Evolutionary conservation across 1,140 invertebrate genomes (phyloP).

Genomic region (Berghia stephanieae): DNA sequence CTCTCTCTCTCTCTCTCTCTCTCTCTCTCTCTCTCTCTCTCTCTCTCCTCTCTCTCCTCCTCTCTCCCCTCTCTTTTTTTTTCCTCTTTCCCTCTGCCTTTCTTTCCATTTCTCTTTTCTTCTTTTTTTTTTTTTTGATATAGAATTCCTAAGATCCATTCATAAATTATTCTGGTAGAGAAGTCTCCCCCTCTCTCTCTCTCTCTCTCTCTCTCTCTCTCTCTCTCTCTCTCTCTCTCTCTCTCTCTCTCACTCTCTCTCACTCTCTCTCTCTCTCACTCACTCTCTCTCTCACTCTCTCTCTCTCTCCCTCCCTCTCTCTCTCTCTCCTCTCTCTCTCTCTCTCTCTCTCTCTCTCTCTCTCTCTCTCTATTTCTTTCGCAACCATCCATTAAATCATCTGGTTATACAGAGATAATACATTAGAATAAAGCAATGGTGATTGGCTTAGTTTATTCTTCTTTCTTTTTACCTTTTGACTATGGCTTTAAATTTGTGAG

Average conservation of each 20-base stretch:
- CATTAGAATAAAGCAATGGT: background rate
- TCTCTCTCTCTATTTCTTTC: background rate
- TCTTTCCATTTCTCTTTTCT: too few species aligned
- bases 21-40: background rate
- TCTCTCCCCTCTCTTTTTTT: background rate
- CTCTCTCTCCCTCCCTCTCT: background rate
- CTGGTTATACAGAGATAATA: background rate
- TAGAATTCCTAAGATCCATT: too few species aligned
- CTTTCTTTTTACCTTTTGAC: background rate
- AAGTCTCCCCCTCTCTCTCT: too few species aligned
- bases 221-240: slow-evolving; percentile 10
- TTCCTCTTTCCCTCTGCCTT: background rate
- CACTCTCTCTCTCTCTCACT: slow-evolving; percentile 16
- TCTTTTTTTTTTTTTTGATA: too few species aligned
- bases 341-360: slow-evolving; percentile 14
- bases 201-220: slow-evolving; percentile 4
- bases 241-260: background rate
- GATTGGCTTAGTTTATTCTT: background rate
- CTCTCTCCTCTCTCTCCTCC: background rate
- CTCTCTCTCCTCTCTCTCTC: background rate
- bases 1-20: slow-evolving; percentile 3
- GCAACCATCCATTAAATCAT: background rate
- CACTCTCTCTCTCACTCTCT: background rate
- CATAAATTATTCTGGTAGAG: too few species aligned
- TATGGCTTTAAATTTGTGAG: background rate